These are phyloP conservation scores for Lutraria lutraria DNA, from an alignment of 2,888 invertebrate species.

Conservation along the genomic window DNA sequence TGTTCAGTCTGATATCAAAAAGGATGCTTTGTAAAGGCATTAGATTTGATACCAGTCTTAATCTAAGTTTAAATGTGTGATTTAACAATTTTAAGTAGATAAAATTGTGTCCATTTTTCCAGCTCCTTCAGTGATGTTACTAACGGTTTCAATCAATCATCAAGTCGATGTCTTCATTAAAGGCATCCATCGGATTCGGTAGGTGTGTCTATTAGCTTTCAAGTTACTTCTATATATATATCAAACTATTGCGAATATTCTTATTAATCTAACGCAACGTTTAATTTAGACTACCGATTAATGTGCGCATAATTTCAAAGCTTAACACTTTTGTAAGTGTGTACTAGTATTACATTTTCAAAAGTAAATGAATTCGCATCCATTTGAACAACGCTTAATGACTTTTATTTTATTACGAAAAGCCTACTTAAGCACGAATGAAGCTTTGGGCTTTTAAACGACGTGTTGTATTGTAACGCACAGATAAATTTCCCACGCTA, in stretches of 20 bases:
- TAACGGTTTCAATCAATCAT: no score
- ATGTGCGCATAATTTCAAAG: not conserved
- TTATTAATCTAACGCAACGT: not conserved
- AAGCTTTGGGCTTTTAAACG: not conserved
- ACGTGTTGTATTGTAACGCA: not conserved
- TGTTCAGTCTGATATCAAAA: no score
- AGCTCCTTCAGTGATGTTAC: no score
- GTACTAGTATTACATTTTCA: not conserved
- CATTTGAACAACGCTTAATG: not conserved
- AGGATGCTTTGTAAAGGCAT: no score
- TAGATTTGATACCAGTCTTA: no score
- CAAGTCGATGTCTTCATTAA: no score
- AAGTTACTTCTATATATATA: not conserved
- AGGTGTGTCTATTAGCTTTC: not conserved
- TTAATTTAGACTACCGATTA: not conserved
- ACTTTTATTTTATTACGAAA: not conserved
- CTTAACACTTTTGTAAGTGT: not conserved
- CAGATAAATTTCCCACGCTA: constrained; percentile 40
- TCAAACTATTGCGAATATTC: not conserved
- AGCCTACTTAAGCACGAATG: not conserved
- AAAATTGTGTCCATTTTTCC: no score
- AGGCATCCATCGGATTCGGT: no score
- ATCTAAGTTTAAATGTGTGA: no score
- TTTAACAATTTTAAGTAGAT: no score
- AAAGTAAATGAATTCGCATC: not conserved